phyloP scores from a whole-genome alignment of 1,140 invertebrate genomes.

The Geopemphigus sp. region DNA sequence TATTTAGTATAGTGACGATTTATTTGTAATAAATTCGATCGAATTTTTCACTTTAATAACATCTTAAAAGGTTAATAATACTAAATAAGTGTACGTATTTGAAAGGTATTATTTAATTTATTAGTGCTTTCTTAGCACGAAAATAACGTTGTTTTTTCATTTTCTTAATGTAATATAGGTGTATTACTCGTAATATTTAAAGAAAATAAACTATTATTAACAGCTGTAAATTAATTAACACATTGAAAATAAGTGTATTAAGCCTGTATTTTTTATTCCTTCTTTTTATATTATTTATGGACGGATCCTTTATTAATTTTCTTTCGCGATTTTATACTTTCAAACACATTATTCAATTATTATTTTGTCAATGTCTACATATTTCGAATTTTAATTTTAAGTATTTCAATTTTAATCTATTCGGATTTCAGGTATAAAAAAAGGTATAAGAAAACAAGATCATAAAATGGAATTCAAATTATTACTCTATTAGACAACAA shows the following conservation, averaged over 20 bases:
- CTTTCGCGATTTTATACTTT: too few relatives aligned
- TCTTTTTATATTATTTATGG: neutral
- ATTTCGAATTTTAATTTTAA: too few relatives aligned
- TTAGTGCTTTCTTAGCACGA: slow-evolving; percentile 9
- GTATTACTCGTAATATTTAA: neutral
- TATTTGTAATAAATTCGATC: neutral
- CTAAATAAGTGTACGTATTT: neutral
- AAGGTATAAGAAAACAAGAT: neutral
- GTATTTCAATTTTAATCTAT: too few relatives aligned
- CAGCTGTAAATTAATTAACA: neutral
- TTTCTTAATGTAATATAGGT: slow-evolving; percentile 19
- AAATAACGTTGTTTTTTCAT: slow-evolving; percentile 19
- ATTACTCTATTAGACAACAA: neutral
- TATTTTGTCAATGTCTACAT: too few relatives aligned
- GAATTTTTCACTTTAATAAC: neutral
- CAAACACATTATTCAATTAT: too few relatives aligned
- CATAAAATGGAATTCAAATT: slow-evolving; percentile 5
- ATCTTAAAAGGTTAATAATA: neutral
- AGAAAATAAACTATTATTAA: neutral
- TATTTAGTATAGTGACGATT: neutral
- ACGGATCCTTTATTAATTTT: too few relatives aligned
- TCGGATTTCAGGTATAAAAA: neutral
- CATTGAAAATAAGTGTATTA: neutral
- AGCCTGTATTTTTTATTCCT: neutral
- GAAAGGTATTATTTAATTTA: slow-evolving; percentile 4